phyloP scores from a whole-genome alignment of 1,140 invertebrate genomes.

The Homarus americanus region DNA sequence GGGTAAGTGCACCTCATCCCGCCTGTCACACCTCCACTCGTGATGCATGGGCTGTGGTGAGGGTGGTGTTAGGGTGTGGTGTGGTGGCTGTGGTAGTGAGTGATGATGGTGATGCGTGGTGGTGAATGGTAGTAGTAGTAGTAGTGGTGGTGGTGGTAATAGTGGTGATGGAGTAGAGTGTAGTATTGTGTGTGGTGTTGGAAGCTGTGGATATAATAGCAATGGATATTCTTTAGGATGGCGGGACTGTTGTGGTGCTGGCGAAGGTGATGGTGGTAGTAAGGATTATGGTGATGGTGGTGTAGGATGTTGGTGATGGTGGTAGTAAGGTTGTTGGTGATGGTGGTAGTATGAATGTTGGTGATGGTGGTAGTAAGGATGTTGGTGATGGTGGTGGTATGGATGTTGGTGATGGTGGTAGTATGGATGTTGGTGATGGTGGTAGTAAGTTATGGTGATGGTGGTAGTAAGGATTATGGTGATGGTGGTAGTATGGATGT shows the following conservation, averaged over 20 bases:
- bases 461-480: too few species aligned
- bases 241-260: background rate
- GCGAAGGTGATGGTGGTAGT: background rate
- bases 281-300: too few species aligned
- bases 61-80: background rate
- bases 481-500: too few species aligned
- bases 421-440: too few species aligned
- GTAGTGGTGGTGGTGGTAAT: slow-evolving; percentile 7
- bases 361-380: background rate
- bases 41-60: slow-evolving; percentile 56
- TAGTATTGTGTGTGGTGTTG: too few species aligned
- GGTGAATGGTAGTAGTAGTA: background rate
- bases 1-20: slow-evolving; percentile 43
- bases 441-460: too few species aligned
- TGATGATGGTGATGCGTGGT: background rate
- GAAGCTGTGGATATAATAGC: too few species aligned
- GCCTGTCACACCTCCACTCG: slow-evolving; percentile 42
- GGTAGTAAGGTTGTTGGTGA: background rate
- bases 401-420: too few species aligned
- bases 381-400: background rate
- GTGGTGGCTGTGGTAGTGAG: background rate
- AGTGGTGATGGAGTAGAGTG: background rate
- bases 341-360: background rate
- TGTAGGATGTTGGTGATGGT: background rate
- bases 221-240: too few species aligned